phyloP scores from a whole-genome alignment of 2,797 vertebrate species.

The Crenuchus spilurus region DNA sequence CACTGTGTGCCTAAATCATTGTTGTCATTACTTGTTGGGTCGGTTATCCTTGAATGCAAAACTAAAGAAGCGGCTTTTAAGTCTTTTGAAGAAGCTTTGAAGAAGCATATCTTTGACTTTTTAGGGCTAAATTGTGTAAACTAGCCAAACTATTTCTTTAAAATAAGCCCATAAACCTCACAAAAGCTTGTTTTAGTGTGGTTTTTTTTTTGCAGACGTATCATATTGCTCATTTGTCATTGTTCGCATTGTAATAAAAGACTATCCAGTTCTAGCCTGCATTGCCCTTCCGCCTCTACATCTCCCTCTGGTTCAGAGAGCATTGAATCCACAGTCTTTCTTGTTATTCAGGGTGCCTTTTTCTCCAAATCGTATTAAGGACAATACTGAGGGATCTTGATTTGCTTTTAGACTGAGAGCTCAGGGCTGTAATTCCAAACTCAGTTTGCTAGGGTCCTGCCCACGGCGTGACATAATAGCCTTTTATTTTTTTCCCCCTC shows the following conservation, averaged over 20 bases:
- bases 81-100: too few species aligned
- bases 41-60: too few species aligned
- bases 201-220: conserved; percentile 5
- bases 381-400: conserved; percentile 27
- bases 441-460: conserved; percentile 39
- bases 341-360: conserved; percentile 45
- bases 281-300: conserved; percentile 7
- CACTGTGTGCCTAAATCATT: too few species aligned
- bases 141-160: background rate
- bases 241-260: conserved; percentile 29
- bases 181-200: conserved; percentile 1
- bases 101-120: too few species aligned
- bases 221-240: conserved; percentile 32
- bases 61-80: too few species aligned
- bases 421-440: conserved; percentile 52
- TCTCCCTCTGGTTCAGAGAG: conserved; percentile 22
- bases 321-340: conserved; percentile 7
- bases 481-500: conserved; percentile 36
- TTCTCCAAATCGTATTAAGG: conserved; percentile 33
- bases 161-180: background rate
- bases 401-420: conserved; percentile 37
- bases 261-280: conserved; percentile 6
- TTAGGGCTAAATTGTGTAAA: background rate
- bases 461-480: conserved; percentile 40
- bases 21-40: too few species aligned